Base-by-base conservation (phyloP, 2,113 vertebrate genomes). In the Myrmecophaga tridactyla region DNA sequence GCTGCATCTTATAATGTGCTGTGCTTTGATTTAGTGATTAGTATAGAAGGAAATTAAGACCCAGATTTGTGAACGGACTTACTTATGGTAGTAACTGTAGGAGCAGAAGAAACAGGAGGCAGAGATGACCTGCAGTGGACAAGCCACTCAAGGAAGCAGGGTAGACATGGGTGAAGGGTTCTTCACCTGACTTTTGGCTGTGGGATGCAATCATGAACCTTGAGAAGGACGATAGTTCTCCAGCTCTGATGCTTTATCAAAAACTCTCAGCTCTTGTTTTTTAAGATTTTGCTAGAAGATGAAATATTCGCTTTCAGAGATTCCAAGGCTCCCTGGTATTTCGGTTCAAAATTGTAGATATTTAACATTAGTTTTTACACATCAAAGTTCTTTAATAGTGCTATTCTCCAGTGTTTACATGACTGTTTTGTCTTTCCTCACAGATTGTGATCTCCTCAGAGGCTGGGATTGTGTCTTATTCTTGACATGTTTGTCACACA, bases 351-450 rank as follows among this genome's bases (percentile, higher is more conserved):
- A 46, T 31, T 62, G 23, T 21, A 67, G 95, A 53, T 89, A 36
- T 96, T 92, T 93, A 84, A 83, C 41, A 63, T 89, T 95, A 62
- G 36, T 91, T 95, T 94, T 94, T 36, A 75, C 23, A 72, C 85
- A 86, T 92, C 93, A 89, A 25, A 96, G 41, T 94, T 96, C 69
- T 73, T 41, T 82, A 34, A 76, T 63, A 88, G 72, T 48, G 18
- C 78, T 95, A 46, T 72, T 94, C 41, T 92, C 21, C 34, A 63
- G 21, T 89, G 39, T 97, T 95, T 96, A 90, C 70, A 36, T 90
- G 83, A 67, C 39, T 56, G 25, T 86, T 86, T 72, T 87, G 65
- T 91, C 78, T 91, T 95, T 69, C 82, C 62, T 78, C 48, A 67
- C 36, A 86, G 77, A 73, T 36, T 81, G 41, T 73, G 29, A 41